phyloP scores from a whole-genome alignment of 2,888 invertebrate species.

The Aphodius granarius region DNA sequence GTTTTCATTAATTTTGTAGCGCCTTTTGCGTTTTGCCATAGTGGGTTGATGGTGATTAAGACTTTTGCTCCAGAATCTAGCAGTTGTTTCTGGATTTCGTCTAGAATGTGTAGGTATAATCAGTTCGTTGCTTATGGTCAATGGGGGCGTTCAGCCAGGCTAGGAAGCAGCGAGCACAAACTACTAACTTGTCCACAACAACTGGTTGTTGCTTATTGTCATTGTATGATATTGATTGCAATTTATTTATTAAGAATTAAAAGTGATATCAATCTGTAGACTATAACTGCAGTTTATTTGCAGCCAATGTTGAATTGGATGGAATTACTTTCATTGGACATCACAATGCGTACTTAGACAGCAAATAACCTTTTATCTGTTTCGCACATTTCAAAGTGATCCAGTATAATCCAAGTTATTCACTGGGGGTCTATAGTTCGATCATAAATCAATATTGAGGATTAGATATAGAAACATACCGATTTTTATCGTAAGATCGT shows the following conservation, averaged over 20 bases:
- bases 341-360: neutral
- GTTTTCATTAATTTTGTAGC: slow-evolving; percentile 20
- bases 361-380: neutral
- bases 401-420: neutral
- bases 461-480: too few species aligned
- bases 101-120: slow-evolving; percentile 54
- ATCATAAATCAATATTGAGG: too few species aligned
- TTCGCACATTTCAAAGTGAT: neutral
- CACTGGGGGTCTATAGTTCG: too few species aligned
- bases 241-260: too few species aligned
- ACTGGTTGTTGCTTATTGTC: too few species aligned
- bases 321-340: neutral
- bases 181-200: too few species aligned
- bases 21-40: slow-evolving; percentile 47
- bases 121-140: too few species aligned
- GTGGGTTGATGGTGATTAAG: slow-evolving; percentile 62
- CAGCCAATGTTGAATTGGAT: neutral
- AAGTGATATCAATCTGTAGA: too few species aligned
- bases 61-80: slow-evolving; percentile 64
- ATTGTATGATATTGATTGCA: too few species aligned
- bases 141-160: too few species aligned
- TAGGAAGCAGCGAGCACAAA: too few species aligned
- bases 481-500: too few species aligned
- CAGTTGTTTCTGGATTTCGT: slow-evolving; percentile 70
- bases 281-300: neutral